phyloP scores from a whole-genome alignment of 2,888 invertebrate species.

The Hypena proboscidalis region DNA sequence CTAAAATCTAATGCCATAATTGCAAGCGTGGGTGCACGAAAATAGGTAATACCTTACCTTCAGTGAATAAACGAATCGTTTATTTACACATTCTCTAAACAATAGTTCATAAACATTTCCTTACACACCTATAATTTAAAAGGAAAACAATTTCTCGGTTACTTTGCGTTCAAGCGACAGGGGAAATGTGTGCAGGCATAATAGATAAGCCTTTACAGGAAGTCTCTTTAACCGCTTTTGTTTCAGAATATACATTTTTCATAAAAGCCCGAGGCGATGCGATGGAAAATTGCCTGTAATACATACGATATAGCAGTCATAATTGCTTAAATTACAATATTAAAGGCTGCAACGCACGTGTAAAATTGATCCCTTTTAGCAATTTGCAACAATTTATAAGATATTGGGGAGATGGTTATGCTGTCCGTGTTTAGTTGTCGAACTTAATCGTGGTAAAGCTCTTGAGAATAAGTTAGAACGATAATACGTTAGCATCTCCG shows the following conservation, averaged over 20 bases:
- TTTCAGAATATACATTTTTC: conserved; percentile 75
- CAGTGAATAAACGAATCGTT: conserved; percentile 1
- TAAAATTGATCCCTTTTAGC: conserved; percentile 64
- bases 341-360: conserved; percentile 41
- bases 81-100: conserved; percentile 30
- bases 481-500: no score
- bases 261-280: conserved; percentile 52
- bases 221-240: conserved; percentile 74
- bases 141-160: conserved; percentile 77
- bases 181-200: conserved; percentile 70
- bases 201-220: conserved; percentile 72
- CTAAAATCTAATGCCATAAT: not conserved
- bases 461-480: not conserved
- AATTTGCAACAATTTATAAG: conserved; percentile 59
- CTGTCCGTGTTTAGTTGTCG: conserved; percentile 12
- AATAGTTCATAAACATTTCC: conserved; percentile 62
- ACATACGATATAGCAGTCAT: conserved; percentile 55
- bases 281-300: conserved; percentile 69
- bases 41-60: not conserved
- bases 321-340: conserved; percentile 60
- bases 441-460: no score
- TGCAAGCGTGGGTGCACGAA: not conserved
- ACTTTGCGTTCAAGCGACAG: conserved; percentile 72
- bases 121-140: conserved; percentile 56
- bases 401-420: conserved; percentile 42